phyloP scores from a whole-genome alignment of 92 coral and sea anemone genomes.

The Umimayanthus kanabou region DNA sequence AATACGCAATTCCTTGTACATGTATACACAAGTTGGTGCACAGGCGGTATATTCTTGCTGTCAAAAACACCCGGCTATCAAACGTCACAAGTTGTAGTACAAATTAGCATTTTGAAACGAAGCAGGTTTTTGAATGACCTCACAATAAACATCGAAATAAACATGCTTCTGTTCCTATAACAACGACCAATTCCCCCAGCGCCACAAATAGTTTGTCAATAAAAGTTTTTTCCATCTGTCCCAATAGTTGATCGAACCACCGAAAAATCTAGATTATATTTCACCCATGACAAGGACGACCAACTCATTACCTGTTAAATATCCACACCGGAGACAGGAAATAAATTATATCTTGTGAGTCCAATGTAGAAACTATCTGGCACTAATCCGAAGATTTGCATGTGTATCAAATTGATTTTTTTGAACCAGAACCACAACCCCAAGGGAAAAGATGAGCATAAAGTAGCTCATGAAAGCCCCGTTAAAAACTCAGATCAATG shows the following conservation, averaged over 20 bases:
- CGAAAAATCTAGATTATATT: background rate
- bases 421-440: background rate
- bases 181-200: background rate
- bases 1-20: background rate
- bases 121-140: background rate
- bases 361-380: background rate
- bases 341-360: background rate
- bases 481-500: too few species aligned
- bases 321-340: background rate
- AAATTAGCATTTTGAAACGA: background rate
- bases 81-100: background rate
- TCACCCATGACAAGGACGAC: background rate
- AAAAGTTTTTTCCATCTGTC: background rate
- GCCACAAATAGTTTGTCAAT: background rate
- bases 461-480: background rate
- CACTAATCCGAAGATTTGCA: background rate
- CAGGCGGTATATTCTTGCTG: background rate
- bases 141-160: background rate
- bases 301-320: too few species aligned
- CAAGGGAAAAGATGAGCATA: background rate
- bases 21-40: background rate
- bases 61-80: slow-evolving; percentile 28
- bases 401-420: background rate
- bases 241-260: background rate
- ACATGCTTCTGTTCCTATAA: slow-evolving; percentile 25